Conservation (phyloP, 1,140 invertebrate species). For the Drosophila nigrodunni region DNA sequence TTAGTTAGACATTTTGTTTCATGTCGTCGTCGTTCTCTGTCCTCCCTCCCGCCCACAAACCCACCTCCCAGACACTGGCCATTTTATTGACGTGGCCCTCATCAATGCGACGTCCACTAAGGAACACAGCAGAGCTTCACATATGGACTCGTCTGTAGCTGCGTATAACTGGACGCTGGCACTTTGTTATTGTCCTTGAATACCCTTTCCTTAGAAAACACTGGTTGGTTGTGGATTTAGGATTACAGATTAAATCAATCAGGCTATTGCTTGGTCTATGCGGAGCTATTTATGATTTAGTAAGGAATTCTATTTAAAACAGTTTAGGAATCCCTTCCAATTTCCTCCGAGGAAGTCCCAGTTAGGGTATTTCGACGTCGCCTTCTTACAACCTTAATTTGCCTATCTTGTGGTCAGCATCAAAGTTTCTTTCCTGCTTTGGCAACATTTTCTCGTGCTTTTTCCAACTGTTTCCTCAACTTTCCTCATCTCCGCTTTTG, state of each 20-base stretch:
- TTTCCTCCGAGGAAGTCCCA: too few species aligned
- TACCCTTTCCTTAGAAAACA: constrained; percentile 13
- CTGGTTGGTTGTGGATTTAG: not conserved
- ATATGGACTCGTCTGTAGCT: constrained; percentile 34
- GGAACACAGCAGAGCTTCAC: constrained; percentile 26
- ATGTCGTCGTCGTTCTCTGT: constrained; percentile 38
- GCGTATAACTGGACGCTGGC: constrained; percentile 9
- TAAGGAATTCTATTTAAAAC: too few species aligned
- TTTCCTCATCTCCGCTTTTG: not conserved
- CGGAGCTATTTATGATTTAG: too few species aligned
- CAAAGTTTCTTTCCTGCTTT: constrained; percentile 48
- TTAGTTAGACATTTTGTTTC: constrained; percentile 76
- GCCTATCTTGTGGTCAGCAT: constrained; percentile 40
- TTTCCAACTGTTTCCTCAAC: constrained; percentile 18
- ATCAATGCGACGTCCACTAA: constrained; percentile 53
- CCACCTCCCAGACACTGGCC: not conserved
- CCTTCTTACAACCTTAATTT: not conserved
- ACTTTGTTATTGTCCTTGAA: constrained; percentile 8
- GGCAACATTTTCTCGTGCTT: constrained; percentile 48
- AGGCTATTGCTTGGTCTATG: not conserved
- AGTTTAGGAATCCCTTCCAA: too few species aligned
- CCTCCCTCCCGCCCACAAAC: not conserved
- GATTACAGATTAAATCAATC: not conserved
- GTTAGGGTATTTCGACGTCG: constrained; percentile 15
- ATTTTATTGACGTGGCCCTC: constrained; percentile 56